Conservation (phyloP, 1,140 invertebrate genomes). For the Zaprionus taronus region DNA sequence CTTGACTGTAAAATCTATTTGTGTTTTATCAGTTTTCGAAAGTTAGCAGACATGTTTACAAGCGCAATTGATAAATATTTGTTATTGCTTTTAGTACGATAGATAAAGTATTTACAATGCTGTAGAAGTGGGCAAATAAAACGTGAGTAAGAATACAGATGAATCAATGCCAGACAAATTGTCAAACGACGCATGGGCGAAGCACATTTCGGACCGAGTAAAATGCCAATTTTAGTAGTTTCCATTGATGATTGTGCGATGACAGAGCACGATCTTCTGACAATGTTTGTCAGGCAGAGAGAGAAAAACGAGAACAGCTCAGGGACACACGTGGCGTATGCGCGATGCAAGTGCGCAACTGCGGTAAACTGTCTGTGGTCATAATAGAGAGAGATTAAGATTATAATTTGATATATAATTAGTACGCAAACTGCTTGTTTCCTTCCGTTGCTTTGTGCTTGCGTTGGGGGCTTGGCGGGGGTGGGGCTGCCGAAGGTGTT, state of each 20-base stretch:
- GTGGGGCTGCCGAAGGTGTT: not conserved
- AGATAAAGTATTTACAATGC: not conserved
- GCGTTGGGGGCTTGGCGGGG: not conserved
- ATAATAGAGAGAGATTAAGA: conserved; percentile 20
- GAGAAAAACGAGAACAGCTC: not conserved
- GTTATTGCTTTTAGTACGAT: not conserved
- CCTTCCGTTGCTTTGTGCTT: conserved; percentile 50
- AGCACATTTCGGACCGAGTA: not conserved
- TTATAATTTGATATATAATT: conserved; percentile 51
- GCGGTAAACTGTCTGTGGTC: conserved; percentile 11
- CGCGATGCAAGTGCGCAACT: conserved; percentile 57
- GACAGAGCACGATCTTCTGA: conserved; percentile 34
- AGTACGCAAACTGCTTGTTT: conserved; percentile 52
- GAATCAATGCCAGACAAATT: conserved; percentile 3
- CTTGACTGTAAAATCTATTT: not conserved
- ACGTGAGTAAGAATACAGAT: not conserved
- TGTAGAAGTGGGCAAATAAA: not conserved
- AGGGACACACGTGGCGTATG: conserved; percentile 62
- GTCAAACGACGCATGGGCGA: not conserved
- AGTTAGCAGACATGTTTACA: not conserved
- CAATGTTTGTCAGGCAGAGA: conserved; percentile 48
- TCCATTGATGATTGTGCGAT: conserved; percentile 48
- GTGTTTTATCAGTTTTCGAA: not conserved
- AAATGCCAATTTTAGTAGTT: conserved; percentile 1
- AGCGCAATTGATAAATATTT: not conserved